A percentile compares a stretch with the other conserved stretches of the same genome.
These are phyloP conservation scores for Carlito syrichta DNA, from an alignment of 2,113 vertebrate genomes.

Conservation along the genomic window DNA sequence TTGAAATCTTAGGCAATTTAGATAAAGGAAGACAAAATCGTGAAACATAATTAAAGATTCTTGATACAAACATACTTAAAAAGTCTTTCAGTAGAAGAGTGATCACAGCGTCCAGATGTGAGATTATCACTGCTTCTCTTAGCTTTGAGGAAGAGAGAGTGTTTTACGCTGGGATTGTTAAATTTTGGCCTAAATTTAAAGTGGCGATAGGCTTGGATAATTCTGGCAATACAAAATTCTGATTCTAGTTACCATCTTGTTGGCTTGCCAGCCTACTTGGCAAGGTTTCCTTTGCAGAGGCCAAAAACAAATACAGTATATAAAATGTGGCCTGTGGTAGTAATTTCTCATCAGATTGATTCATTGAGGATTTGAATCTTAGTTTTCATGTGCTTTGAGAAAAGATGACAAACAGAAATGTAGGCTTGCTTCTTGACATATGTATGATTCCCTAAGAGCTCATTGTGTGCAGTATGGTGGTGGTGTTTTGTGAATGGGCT, in stretches of 20 bases:
- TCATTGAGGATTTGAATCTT: not conserved
- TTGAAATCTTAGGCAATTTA: constrained; percentile 30
- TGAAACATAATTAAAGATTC: constrained; percentile 47
- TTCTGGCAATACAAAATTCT: not conserved
- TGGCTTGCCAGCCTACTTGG: not conserved
- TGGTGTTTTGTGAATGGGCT: not conserved
- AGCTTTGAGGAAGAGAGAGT: not conserved
- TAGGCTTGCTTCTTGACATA: not conserved
- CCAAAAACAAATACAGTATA: not conserved
- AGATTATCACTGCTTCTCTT: not conserved
- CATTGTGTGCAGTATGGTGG: not conserved
- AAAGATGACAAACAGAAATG: not conserved
- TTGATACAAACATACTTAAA: constrained; percentile 38
- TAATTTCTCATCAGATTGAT: not conserved
- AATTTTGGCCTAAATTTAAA: not conserved
- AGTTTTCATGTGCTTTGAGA: not conserved
- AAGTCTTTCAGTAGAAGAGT: not conserved
- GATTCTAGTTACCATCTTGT: not conserved
- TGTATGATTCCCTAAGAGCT: not conserved
- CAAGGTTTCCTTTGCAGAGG: not conserved
- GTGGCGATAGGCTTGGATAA: not conserved
- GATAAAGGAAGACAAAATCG: constrained; percentile 48
- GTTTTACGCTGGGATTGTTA: not conserved
- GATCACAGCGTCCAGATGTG: not conserved
- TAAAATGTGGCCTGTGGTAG: not conserved